phyloP scores from a whole-genome alignment of 2,113 vertebrate genomes.

The Coreoperca whiteheadi region DNA sequence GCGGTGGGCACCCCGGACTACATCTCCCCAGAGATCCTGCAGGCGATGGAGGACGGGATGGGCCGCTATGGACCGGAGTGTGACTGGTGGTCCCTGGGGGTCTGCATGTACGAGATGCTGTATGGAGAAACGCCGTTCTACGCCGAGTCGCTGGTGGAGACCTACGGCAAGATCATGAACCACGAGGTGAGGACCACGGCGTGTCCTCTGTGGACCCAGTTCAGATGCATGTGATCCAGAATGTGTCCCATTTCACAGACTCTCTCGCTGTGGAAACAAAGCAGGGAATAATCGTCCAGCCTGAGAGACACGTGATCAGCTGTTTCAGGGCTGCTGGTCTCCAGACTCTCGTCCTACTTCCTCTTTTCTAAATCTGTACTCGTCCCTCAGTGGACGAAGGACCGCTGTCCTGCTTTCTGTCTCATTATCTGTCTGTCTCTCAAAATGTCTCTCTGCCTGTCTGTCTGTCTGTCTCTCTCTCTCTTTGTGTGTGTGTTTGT shows the following conservation, averaged over 20 bases:
- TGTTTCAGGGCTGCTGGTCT: conserved; percentile 53
- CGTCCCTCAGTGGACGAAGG: conserved; percentile 20
- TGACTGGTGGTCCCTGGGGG: conserved; percentile 98
- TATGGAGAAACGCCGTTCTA: conserved; percentile 98
- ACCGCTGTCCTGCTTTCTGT: conserved; percentile 14
- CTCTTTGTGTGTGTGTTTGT: background rate
- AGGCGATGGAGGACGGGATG: conserved; percentile 99
- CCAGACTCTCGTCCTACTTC: conserved; percentile 69
- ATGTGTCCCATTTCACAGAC: too few species aligned
- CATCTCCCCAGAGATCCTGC: conserved; percentile 97
- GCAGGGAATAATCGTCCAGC: too few species aligned
- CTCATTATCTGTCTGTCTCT: background rate
- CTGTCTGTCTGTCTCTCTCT: background rate
- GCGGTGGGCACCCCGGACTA: conserved; percentile 98
- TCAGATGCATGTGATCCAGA: too few species aligned
- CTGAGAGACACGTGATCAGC: too few species aligned
- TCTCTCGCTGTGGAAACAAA: too few species aligned
- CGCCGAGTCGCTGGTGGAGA: conserved; percentile 95
- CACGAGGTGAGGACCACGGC: conserved; percentile 86
- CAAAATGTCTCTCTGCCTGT: too few species aligned
- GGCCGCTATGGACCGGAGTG: conserved; percentile 96
- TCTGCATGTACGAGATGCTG: conserved; percentile 98
- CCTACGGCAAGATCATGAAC: conserved; percentile 99
- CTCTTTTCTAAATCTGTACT: conserved; percentile 62
- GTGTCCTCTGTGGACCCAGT: too few species aligned